Evolutionary conservation across 2,888 invertebrate species (phyloP).

Genomic region (Ceraclea dissimilis): DNA sequence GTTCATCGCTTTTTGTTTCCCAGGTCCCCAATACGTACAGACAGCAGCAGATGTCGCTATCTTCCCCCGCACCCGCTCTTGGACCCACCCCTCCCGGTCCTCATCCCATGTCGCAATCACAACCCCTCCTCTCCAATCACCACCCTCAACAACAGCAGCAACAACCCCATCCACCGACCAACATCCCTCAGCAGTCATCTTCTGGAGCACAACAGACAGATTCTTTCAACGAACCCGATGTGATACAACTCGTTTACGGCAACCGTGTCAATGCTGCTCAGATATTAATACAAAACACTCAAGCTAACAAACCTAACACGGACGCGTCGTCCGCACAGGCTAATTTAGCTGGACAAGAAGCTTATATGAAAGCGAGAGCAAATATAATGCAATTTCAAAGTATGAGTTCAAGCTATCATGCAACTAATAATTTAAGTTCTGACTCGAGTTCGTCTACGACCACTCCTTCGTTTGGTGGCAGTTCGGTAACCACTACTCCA

Average conservation of each 20-base stretch:
- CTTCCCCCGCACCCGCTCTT: constrained; percentile 33
- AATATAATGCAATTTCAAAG: constrained; percentile 16
- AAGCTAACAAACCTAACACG: constrained; percentile 5
- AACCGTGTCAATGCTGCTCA: constrained; percentile 3
- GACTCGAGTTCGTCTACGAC: constrained; percentile 66
- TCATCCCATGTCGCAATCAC: constrained; percentile 41
- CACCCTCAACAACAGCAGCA: constrained; percentile 9
- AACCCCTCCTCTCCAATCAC: constrained; percentile 30
- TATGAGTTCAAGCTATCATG: constrained; percentile 26
- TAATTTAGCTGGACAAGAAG: constrained; percentile 6
- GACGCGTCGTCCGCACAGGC: constrained; percentile 8
- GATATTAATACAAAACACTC: background rate
- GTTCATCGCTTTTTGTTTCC: background rate
- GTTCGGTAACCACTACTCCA: constrained; percentile 59
- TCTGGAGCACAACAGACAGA: background rate
- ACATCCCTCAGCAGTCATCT: background rate
- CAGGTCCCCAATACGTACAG: constrained; percentile 29
- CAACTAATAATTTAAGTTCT: constrained; percentile 45
- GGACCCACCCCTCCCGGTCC: constrained; percentile 28
- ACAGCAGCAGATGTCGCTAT: constrained; percentile 43
- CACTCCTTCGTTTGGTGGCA: constrained; percentile 49
- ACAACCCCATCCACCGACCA: constrained; percentile 7
- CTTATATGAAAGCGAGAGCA: constrained; percentile 8
- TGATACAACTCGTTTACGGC: constrained; percentile 24
- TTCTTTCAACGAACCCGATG: constrained; percentile 23